phyloP scores from a whole-genome alignment of 1,140 invertebrate species.

The Ruditapes philippinarum region DNA sequence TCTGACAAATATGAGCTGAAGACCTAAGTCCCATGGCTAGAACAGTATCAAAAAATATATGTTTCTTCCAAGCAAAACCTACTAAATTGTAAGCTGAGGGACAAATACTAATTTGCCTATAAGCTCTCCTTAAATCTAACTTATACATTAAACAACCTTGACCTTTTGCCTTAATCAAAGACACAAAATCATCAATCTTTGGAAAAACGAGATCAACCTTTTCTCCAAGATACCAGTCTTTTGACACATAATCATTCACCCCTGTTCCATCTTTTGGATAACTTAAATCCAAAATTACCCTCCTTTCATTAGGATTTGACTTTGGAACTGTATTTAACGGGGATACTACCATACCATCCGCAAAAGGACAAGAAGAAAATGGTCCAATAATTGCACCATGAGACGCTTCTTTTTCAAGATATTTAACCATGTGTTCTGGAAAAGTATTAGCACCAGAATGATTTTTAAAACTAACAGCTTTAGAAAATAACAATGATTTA shows the following conservation, averaged over 20 bases:
- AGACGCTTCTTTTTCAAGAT: background rate
- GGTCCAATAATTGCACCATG: background rate
- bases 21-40: background rate
- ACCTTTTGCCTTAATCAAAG: background rate
- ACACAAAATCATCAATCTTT: conserved; percentile 52
- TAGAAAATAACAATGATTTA: background rate
- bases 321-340: conserved; percentile 34
- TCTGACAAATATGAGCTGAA: background rate
- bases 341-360: conserved; percentile 3
- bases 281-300: conserved; percentile 36
- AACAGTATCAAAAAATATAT: background rate
- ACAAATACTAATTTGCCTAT: conserved; percentile 43
- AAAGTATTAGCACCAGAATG: background rate
- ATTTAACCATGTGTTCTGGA: background rate
- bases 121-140: background rate
- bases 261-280: background rate
- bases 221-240: conserved; percentile 23
- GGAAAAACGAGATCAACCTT: conserved; percentile 7
- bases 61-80: background rate
- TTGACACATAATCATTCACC: conserved; percentile 39
- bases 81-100: conserved; percentile 30
- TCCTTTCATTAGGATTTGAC: background rate
- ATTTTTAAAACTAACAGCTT: background rate
- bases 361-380: background rate
- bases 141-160: conserved; percentile 11